Conservation (phyloP, 2,888 invertebrate species). For the Lysandra bellargus region DNA sequence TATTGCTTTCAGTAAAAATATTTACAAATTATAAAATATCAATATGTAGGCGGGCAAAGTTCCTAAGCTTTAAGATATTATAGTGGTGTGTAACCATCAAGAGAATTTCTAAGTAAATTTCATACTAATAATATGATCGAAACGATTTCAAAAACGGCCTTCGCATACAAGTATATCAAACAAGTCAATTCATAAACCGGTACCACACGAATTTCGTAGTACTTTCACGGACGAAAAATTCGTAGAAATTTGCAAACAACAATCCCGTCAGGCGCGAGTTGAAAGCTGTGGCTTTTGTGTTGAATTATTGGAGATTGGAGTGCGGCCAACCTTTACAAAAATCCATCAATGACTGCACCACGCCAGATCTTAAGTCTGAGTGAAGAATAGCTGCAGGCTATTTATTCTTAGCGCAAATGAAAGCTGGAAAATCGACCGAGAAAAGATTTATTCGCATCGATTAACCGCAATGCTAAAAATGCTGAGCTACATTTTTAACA, state of each 20-base stretch:
- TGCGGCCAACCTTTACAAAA: constrained; percentile 14
- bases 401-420: constrained; percentile 12
- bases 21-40: no score
- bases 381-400: constrained; percentile 11
- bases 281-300: constrained; percentile 14
- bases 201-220: background rate
- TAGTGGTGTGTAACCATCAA: no score
- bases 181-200: background rate
- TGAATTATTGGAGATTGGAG: constrained; percentile 15
- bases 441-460: background rate
- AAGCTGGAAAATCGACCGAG: background rate
- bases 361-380: constrained; percentile 16
- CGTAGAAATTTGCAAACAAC: constrained; percentile 11
- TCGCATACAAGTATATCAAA: background rate
- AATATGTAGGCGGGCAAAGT: no score
- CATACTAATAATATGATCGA: no score
- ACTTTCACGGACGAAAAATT: background rate
- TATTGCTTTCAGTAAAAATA: no score
- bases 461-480: background rate
- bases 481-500: background rate
- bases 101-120: no score
- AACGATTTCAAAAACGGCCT: background rate
- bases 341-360: constrained; percentile 22
- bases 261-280: background rate
- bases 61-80: no score